Conservation (phyloP, 2,113 vertebrate genomes). For the Phyllostomus discolor region DNA sequence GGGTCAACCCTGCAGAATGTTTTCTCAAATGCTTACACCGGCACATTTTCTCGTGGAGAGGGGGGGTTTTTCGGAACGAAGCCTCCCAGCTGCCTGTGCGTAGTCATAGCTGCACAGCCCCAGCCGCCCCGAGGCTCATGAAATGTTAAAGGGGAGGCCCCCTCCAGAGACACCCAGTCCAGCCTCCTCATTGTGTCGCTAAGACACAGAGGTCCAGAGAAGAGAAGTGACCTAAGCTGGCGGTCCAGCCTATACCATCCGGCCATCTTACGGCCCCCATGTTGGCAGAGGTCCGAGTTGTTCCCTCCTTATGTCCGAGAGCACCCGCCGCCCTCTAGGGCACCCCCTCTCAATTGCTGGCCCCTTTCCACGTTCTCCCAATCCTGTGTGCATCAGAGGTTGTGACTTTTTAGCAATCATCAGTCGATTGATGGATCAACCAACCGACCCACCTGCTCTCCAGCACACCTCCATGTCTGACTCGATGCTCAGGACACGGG, state of each 20-base stretch:
- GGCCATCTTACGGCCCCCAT: not conserved
- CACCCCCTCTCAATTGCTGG: not conserved
- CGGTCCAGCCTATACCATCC: rapidly evolving
- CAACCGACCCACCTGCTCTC: not conserved
- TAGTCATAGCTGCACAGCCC: not conserved
- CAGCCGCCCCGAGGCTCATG: not conserved
- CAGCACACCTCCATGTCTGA: not conserved
- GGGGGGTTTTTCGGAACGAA: not conserved
- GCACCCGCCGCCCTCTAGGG: not conserved
- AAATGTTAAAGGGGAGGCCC: not conserved
- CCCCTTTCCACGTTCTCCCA: not conserved
- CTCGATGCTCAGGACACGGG: not conserved
- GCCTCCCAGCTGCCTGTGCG: not conserved
- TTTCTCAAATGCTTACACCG: conserved; percentile 51
- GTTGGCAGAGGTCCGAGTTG: not conserved
- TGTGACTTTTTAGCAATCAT: not conserved
- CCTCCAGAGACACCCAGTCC: not conserved
- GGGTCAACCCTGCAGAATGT: conserved; percentile 66
- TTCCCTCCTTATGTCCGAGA: not conserved
- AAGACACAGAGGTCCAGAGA: not conserved
- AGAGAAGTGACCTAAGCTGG: not conserved
- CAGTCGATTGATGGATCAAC: too few relatives aligned
- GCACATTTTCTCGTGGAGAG: conserved; percentile 6
- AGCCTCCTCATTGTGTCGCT: not conserved
- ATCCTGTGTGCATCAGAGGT: not conserved